Evolutionary conservation across 2,888 invertebrate species (phyloP), one percentile per base, ranked within the genome.

Genomic region (Chloroclysta siterata): DNA sequence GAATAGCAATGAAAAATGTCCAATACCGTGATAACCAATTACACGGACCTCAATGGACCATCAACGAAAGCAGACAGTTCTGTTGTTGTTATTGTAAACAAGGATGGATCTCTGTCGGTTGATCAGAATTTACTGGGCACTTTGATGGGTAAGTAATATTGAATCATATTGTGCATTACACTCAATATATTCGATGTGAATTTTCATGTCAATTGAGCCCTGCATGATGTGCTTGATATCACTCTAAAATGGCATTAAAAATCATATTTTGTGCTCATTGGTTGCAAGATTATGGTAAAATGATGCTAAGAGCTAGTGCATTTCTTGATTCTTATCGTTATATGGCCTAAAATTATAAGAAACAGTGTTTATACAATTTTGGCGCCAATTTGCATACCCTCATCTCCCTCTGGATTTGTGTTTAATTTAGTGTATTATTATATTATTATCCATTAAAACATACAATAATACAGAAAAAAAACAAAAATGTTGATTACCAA

Each of bases 21-120:
- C 72, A 93, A 93, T 78, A 93, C 93, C 69, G 91, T 93, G 72
- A 93, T 93, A 72, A 93, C 93, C 65, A 93, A 93, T 74, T 93
- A 93, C 78, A 92, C 93, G 74, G 93, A 93, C 81, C 83, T 93
- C 15, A 93, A 93, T 76, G 93, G 93, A 72, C 92, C 93, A 68
- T 90, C 93, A 13, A 85, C 91, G 51, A 93, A 93, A 81, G 91
- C 94, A 74, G 95, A 95, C 87, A 95, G 96, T 82, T 95, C 96
- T 80, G 94, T 98, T 83, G 95, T 97, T 78, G 95, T 98, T 85
- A 95, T 97, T 84, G 97, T 97, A 83, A 96, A 96, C 84, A 96
- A 97, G 90, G 97, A 97, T 94, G 97, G 97, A 75, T 95, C 95
- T 66, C 94, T 98, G 69, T 96, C 96, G 66, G 96, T 97, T 47